Evolutionary conservation across 2,113 vertebrate species (phyloP).

Genomic region (Rattus rattus): DNA sequence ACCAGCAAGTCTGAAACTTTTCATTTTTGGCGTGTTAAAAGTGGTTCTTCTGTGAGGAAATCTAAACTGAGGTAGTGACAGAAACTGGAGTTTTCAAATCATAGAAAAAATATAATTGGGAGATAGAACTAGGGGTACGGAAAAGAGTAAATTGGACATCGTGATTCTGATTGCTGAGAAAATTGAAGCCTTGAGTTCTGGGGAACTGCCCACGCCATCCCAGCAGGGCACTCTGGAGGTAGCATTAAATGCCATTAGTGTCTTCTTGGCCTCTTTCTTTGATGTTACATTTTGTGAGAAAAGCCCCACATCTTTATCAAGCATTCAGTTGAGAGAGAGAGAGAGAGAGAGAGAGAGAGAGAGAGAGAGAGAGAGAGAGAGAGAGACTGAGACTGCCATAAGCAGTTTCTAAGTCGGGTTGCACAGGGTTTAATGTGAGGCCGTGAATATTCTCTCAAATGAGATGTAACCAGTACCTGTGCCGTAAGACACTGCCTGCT

Average conservation of each 20-base stretch:
- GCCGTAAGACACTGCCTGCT: not conserved
- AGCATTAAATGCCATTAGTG: not conserved
- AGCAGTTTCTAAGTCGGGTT: not conserved
- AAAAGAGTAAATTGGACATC: not conserved
- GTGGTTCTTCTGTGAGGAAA: not conserved
- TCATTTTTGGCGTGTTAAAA: not conserved
- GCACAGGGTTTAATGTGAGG: not conserved
- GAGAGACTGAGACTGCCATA: not conserved
- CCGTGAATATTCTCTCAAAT: not conserved
- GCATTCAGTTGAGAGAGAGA: not conserved
- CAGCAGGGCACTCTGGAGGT: not conserved
- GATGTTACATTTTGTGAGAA: not conserved
- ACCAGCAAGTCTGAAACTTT: not conserved
- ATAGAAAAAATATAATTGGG: not conserved
- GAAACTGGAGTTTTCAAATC: constrained; percentile 7
- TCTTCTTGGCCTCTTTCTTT: not conserved
- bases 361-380: not conserved
- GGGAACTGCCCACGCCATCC: not conserved
- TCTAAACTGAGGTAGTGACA: not conserved
- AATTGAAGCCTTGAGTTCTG: not conserved
- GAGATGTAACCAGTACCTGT: not conserved
- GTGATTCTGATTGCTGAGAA: not conserved
- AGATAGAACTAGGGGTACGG: not conserved
- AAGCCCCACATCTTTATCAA: not conserved
- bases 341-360: not conserved